phyloP scores from a whole-genome alignment of 2,113 vertebrate species.

The Hippocampus zosterae region DNA sequence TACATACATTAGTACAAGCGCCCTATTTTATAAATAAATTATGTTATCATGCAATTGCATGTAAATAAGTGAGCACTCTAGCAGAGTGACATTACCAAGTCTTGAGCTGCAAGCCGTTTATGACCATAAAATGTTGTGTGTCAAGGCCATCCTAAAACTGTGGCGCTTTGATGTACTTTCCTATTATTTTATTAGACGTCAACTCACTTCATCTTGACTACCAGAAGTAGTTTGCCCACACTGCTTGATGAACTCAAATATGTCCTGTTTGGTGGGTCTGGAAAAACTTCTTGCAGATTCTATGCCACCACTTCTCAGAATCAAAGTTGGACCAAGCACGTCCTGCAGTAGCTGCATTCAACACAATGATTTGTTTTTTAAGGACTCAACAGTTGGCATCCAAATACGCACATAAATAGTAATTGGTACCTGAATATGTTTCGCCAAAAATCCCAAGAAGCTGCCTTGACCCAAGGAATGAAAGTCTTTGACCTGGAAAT shows the following conservation, averaged over 20 bases:
- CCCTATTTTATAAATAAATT: too few species aligned
- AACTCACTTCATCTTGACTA: constrained; percentile 64
- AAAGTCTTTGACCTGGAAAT: constrained; percentile 70
- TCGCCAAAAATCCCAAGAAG: constrained; percentile 72
- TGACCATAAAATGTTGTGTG: neutral
- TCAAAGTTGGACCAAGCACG: constrained; percentile 55
- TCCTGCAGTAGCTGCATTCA: constrained; percentile 69
- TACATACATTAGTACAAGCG: too few species aligned
- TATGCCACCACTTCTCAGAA: constrained; percentile 43
- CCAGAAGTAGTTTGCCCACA: constrained; percentile 50
- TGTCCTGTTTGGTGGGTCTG: constrained; percentile 71
- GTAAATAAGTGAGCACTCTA: too few species aligned
- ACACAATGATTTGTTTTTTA: neutral
- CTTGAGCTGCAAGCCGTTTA: neutral
- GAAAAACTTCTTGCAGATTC: constrained; percentile 41
- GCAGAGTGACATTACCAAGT: too few species aligned
- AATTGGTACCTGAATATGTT: constrained; percentile 63
- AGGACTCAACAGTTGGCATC: neutral
- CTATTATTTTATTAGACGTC: neutral
- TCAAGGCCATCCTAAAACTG: neutral
- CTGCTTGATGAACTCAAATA: constrained; percentile 77
- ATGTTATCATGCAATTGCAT: too few species aligned
- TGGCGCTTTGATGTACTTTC: neutral
- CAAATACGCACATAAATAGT: neutral
- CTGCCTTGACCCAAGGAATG: constrained; percentile 65